Base-by-base conservation (phyloP, 2,797 vertebrate genomes). In the Garrulus glandarius region DNA sequence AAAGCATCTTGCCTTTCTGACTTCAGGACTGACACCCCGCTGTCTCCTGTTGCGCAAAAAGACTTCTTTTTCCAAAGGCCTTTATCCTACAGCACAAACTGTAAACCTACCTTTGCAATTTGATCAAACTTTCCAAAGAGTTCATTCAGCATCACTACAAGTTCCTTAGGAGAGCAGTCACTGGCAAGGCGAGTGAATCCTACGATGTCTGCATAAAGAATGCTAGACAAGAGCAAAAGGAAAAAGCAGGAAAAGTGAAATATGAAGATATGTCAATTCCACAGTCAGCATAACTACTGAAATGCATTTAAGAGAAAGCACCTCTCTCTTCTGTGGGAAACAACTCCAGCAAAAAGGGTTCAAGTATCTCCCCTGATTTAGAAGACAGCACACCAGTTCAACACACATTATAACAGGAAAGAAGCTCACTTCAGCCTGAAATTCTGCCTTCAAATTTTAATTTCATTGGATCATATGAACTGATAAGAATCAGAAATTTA, bases 41-140 rank as follows among this genome's bases (percentile, higher is more conserved):
- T 60, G 61, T 14, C 30, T 67, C n/a, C 39, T 43, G 9, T 17
- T 37, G 34, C 23, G 34, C 1, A 61, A 60, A 78, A 47, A 83
- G 20, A 15, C 7, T 43, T 24, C 32, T 52, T 63, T 78, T 77
- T 41, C 32, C 49, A 36, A 5, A 13, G 5, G 30, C 26, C 21
- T 93, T 89, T 85, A 37, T 50, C 43, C 44, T 57, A 9, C 15
- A 36, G 27, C 36, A 85, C 34, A 61, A 89, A 49, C 32, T 44
- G 16, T 21, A 82, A 29, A 87, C 98, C 97, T 93, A 99, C 99
- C 98, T 99, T 99, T 74, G 99, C 99, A 78, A 99, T 99, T 98
- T 99, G 99, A 97, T 99, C 99, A 92, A 99, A 99, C 95, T 99
- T 99, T 22, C 99, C 99, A 63, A 99, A 99, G 78, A 99, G 98